phyloP scores from a whole-genome alignment of 2,797 vertebrate species.

The Labeo calbasu region DNA sequence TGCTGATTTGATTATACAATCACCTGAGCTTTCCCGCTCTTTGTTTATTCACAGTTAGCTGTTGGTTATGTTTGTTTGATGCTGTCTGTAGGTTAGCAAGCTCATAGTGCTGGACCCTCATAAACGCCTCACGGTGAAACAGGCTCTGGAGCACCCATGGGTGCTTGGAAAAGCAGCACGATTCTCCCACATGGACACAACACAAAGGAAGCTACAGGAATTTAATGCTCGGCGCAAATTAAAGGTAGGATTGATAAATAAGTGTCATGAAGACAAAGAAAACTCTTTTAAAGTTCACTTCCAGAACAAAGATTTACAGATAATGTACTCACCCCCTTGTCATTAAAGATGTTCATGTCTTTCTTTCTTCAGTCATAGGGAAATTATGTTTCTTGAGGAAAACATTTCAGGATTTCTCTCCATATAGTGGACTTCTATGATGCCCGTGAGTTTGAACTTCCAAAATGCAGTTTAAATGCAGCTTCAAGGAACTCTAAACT shows the following conservation, averaged over 20 bases:
- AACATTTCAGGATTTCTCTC: too few species aligned
- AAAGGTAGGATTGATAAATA: conserved; percentile 74
- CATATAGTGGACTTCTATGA: too few species aligned
- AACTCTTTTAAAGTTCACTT: background rate
- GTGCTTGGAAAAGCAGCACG: conserved; percentile 86
- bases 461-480: too few species aligned
- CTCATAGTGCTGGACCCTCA: conserved; percentile 85
- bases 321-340: too few species aligned
- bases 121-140: conserved; percentile 81
- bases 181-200: conserved; percentile 90
- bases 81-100: conserved; percentile 80
- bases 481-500: too few species aligned
- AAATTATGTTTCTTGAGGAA: too few species aligned
- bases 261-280: background rate
- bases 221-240: conserved; percentile 89
- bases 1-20: conserved; percentile 16
- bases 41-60: background rate
- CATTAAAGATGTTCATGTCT: too few species aligned
- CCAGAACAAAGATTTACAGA: too few species aligned
- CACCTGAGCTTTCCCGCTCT: background rate
- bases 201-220: conserved; percentile 89
- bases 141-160: conserved; percentile 88
- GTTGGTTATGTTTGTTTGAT: conserved; percentile 11
- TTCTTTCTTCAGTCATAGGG: too few species aligned
- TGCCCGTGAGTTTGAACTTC: too few species aligned